Evolutionary conservation across 2,113 vertebrate species (phyloP).

Genomic region (Dinomys branickii): DNA sequence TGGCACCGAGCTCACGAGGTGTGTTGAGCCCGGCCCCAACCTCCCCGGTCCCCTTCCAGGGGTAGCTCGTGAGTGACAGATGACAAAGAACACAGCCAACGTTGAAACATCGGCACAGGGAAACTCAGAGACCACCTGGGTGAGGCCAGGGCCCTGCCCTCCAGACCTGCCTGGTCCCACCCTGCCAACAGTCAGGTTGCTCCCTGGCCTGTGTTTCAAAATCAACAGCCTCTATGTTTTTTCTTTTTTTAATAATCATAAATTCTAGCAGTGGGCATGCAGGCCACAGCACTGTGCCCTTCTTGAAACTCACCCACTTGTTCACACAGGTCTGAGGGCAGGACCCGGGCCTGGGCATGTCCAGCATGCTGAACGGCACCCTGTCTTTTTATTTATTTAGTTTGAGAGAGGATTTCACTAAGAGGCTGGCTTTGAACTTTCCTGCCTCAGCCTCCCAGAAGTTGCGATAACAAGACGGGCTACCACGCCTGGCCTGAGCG

Average conservation of each 20-base stretch:
- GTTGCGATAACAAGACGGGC: background rate
- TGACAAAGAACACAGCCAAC: background rate
- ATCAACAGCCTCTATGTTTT: background rate
- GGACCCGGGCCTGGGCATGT: too few relatives aligned
- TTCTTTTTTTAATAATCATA: background rate
- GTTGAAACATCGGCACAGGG: background rate
- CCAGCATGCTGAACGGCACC: background rate
- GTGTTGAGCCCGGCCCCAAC: background rate
- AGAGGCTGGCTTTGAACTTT: background rate
- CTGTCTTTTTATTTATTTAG: background rate
- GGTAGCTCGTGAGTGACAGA: background rate
- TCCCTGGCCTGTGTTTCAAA: background rate
- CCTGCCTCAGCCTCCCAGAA: background rate
- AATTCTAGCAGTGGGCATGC: too few relatives aligned
- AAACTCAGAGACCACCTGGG: background rate
- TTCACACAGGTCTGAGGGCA: background rate
- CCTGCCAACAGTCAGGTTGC: background rate
- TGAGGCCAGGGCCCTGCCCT: background rate
- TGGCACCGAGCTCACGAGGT: background rate
- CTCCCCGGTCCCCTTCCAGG: background rate
- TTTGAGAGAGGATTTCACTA: background rate
- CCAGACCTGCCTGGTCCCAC: background rate
- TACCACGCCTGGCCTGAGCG: background rate
- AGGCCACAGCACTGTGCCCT: background rate
- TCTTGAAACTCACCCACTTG: too few relatives aligned